Conservation (phyloP, 2,797 vertebrate genomes). For the Lemur catta region DNA sequence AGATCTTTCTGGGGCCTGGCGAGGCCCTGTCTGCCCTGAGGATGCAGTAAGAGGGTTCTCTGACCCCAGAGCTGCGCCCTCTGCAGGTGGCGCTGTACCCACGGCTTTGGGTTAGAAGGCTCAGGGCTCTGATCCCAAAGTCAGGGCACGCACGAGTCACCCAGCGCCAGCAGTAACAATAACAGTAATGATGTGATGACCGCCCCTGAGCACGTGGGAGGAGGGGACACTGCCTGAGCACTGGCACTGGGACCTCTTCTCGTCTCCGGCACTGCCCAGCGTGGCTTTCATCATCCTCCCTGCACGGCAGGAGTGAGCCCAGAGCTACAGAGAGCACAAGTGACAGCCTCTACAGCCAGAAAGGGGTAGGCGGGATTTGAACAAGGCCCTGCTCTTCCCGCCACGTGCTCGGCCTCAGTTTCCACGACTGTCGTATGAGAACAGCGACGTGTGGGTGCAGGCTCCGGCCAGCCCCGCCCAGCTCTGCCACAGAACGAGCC, state of each 20-base stretch:
- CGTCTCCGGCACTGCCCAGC: fast-evolving
- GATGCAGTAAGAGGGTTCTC: too few species aligned
- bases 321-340: not conserved
- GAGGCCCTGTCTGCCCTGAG: not conserved
- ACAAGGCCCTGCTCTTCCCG: not conserved
- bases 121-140: too few species aligned
- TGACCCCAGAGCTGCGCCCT: not conserved
- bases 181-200: fast-evolving
- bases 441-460: not conserved
- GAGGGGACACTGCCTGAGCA: not conserved
- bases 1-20: not conserved
- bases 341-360: not conserved
- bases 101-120: not conserved
- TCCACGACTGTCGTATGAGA: fast-evolving
- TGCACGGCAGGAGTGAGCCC: too few species aligned
- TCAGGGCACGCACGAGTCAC: fast-evolving
- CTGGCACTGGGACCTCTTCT: too few species aligned
- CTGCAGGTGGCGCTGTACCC: fast-evolving
- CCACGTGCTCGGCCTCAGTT: not conserved
- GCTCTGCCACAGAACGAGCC: not conserved
- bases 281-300: not conserved
- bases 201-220: not conserved
- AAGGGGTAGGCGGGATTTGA: not conserved
- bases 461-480: not conserved
- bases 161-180: fast-evolving